Conservation (phyloP, 2,797 vertebrate genomes). For the Syndactyla subalaris region DNA sequence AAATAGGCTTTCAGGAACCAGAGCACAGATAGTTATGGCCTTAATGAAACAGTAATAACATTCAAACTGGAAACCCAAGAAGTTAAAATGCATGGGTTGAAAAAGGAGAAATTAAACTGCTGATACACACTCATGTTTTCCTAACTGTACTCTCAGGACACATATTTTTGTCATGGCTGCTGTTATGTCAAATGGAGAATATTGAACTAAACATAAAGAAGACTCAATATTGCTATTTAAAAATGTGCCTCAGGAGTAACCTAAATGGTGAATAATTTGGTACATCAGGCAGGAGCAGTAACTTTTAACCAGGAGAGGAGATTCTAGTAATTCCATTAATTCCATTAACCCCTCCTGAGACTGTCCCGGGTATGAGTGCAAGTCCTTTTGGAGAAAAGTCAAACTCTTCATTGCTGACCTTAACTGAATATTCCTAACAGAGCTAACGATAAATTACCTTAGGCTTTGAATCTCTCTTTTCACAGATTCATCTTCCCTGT, state of each 20-base stretch:
- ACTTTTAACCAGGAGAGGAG: constrained; percentile 46
- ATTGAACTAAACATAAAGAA: constrained; percentile 49
- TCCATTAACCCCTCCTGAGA: constrained; percentile 8
- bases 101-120: constrained; percentile 40
- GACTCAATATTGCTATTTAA: constrained; percentile 45
- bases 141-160: constrained; percentile 41
- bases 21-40: constrained; percentile 29
- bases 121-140: constrained; percentile 36
- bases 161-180: constrained; percentile 43
- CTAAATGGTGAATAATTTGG: constrained; percentile 45
- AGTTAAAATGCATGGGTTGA: background rate
- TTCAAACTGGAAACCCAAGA: constrained; percentile 33
- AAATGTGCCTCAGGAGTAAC: constrained; percentile 35
- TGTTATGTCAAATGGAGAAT: constrained; percentile 46
- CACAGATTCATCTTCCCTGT: background rate
- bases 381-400: constrained; percentile 39
- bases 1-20: constrained; percentile 51
- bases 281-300: constrained; percentile 29
- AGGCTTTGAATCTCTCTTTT: constrained; percentile 7
- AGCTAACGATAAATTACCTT: constrained; percentile 36
- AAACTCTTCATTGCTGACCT: constrained; percentile 18
- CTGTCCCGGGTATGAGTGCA: background rate
- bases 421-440: constrained; percentile 30
- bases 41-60: constrained; percentile 37
- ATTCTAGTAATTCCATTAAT: constrained; percentile 56